phyloP scores from a whole-genome alignment of 2,113 vertebrate species.

The Gambusia affinis region DNA sequence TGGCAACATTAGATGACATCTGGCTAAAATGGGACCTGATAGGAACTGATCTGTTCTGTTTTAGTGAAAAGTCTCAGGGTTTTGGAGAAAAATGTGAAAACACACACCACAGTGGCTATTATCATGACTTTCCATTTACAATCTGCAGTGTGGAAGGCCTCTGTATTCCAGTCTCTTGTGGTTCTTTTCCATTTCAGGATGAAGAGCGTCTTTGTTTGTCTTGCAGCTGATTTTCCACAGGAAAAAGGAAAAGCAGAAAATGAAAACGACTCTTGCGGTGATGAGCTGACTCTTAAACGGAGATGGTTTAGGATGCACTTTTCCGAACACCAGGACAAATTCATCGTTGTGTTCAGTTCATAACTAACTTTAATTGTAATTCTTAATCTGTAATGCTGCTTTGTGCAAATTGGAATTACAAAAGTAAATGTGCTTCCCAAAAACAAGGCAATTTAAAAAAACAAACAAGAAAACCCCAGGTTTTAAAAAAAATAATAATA shows the following conservation, averaged over 20 bases:
- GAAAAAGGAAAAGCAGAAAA: constrained; percentile 12
- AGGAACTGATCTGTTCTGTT: neutral
- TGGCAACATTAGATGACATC: neutral
- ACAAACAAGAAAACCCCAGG: too few relatives aligned
- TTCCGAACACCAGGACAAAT: too few relatives aligned
- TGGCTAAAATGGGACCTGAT: neutral
- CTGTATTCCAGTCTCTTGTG: constrained; percentile 54
- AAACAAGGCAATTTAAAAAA: too few relatives aligned
- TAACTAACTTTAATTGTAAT: too few relatives aligned
- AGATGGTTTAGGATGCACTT: too few relatives aligned
- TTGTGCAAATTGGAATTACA: too few relatives aligned
- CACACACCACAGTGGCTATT: constrained; percentile 41
- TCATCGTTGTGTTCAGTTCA: too few relatives aligned
- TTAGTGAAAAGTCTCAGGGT: too few relatives aligned
- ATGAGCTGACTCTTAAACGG: neutral
- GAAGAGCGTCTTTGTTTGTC: constrained; percentile 55
- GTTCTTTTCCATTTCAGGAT: constrained; percentile 51
- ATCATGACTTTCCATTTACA: constrained; percentile 68
- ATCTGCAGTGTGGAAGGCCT: constrained; percentile 32
- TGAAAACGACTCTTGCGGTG: neutral
- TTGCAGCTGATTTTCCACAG: constrained; percentile 59
- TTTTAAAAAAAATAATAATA: too few relatives aligned
- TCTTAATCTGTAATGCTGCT: too few relatives aligned
- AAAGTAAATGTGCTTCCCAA: too few relatives aligned
- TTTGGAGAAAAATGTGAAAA: constrained; percentile 4